phyloP scores from a whole-genome alignment of 2,113 vertebrate species.

The Sander vitreus region DNA sequence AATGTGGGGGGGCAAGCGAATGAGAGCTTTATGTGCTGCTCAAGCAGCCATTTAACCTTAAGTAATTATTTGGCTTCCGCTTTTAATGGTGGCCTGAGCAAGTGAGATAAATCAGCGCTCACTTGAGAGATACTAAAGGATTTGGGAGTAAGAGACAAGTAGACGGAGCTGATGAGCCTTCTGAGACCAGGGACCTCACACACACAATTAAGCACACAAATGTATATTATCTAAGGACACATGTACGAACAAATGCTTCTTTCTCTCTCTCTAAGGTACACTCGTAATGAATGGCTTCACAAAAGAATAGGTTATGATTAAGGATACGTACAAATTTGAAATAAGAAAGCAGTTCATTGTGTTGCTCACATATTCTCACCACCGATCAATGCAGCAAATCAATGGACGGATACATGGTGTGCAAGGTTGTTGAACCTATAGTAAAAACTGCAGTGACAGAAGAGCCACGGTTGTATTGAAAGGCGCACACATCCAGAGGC shows the following conservation, averaged over 20 bases:
- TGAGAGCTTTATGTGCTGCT: constrained; percentile 42
- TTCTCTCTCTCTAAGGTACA: neutral
- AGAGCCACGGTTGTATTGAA: neutral
- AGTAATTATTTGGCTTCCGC: constrained; percentile 63
- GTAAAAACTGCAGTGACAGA: neutral
- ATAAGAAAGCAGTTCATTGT: constrained; percentile 1
- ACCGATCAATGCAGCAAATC: constrained; percentile 3
- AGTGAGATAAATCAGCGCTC: constrained; percentile 46
- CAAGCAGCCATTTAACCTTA: constrained; percentile 57
- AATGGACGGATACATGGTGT: neutral
- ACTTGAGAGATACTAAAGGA: constrained; percentile 47
- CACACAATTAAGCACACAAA: neutral
- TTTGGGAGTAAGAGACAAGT: constrained; percentile 33
- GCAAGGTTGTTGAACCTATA: neutral
- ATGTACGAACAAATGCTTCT: neutral
- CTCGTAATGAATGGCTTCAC: neutral
- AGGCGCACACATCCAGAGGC: neutral
- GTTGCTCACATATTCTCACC: neutral
- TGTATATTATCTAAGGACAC: neutral
- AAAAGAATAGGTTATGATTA: neutral
- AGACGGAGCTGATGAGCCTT: constrained; percentile 32
- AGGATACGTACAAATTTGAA: neutral
- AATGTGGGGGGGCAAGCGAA: constrained; percentile 29
- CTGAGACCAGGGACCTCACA: neutral
- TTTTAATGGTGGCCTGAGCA: constrained; percentile 50